Evolutionary conservation across 2,113 vertebrate genomes (phyloP).

Genomic region (Gasterosteus nipponicus): DNA sequence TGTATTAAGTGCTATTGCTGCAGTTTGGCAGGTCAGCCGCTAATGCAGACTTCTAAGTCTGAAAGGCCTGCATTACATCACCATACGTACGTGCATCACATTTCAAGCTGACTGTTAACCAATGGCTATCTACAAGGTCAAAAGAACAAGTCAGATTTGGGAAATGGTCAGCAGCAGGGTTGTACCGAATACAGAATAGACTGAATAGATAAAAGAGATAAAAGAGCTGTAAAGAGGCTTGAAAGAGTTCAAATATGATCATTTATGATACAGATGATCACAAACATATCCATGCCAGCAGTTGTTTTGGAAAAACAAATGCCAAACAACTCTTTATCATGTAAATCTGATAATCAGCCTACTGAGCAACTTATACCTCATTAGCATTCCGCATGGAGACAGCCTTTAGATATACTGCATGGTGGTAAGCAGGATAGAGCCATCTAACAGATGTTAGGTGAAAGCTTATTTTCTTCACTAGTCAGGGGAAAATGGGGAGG

Average conservation of each 20-base stretch:
- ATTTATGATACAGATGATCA: neutral
- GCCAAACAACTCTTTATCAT: neutral
- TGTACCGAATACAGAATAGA: neutral
- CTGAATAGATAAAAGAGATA: neutral
- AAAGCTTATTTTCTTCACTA: neutral
- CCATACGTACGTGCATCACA: neutral
- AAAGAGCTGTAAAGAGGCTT: neutral
- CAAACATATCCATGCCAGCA: conserved; percentile 11
- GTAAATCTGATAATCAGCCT: neutral
- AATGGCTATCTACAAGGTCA: neutral
- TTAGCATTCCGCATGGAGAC: neutral
- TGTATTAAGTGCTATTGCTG: neutral
- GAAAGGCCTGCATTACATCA: neutral
- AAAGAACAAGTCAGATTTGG: neutral
- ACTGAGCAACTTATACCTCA: neutral
- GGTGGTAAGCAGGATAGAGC: neutral
- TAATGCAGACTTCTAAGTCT: conserved; percentile 3
- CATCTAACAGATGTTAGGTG: neutral
- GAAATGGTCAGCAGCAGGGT: neutral
- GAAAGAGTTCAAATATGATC: neutral
- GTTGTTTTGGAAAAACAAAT: neutral
- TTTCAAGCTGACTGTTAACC: too few relatives aligned
- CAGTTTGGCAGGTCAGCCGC: conserved; percentile 5
- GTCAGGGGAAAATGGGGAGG: neutral
- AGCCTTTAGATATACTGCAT: neutral